Base-by-base conservation (phyloP, 2,113 vertebrate genomes). In the Vidua chalybeata region DNA sequence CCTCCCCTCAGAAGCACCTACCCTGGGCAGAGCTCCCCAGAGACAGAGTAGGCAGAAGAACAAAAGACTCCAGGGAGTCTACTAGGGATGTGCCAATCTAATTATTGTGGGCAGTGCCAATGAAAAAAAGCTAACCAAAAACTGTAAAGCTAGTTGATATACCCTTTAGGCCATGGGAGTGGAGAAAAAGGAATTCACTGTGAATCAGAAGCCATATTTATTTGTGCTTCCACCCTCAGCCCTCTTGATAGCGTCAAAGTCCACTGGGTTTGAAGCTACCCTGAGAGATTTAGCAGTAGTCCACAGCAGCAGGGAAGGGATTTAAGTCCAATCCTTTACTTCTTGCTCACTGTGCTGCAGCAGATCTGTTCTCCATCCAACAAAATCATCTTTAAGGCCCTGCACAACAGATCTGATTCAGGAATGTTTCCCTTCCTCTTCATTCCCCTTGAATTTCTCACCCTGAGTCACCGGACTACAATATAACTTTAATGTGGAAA, bases 371-470 rank as follows among this genome's bases (percentile, higher is more conserved):
- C 76, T 79, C 79, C 75, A 84, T 61, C 64, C 88, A 95, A 83
- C 58, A 94, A 93, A 96, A 89, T 62, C 76, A 49, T 90, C 56
- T 90, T 89, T 86, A 78, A 81, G 88, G 54, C 61, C 90, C 88
- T 84, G 77, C 81, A 96, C 73, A 96, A 84, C 79, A 92, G 62
- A 56, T 64, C 92, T 93, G 88, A 94, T 95, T 95, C 89, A 96
- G 86, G 91, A 95, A 89, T 31, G 52, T 49, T 83, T 85, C 85
- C 64, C 88, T 94, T 94, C 62, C 83, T 91, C 86, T 80, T 93
- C 87, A 75, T 46, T 89, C 76, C 56, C 76, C 73, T 61, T 90
- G 77, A 87, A 54, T 93, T 96, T 92, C 86, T 92, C 88, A 89
- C 64, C 52, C 86, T 90, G 86, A 96, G 73, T 95, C 96, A 92